A percentile compares a stretch with the other conserved stretches of the same genome.
Conservation (phyloP, 2,113 vertebrate species). For the Pelecanoides urinatrix region DNA sequence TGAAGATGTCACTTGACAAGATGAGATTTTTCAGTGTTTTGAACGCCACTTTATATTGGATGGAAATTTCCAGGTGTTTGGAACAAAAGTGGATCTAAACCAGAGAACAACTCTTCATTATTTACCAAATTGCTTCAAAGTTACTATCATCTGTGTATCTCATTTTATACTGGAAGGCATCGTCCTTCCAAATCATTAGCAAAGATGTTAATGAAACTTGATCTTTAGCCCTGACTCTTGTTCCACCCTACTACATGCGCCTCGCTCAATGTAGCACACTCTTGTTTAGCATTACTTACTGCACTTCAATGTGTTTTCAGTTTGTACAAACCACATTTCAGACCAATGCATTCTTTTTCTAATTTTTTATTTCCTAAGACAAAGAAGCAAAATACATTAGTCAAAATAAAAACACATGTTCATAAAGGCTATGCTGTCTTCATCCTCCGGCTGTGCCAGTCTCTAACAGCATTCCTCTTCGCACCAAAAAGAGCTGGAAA, state of each 20-base stretch:
- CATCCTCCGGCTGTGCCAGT: background rate
- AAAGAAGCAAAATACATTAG: slow-evolving; percentile 43
- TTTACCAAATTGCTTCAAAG: background rate
- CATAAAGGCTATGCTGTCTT: background rate
- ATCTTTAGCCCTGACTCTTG: background rate
- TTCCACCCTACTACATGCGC: background rate
- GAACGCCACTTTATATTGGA: background rate
- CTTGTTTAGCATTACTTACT: slow-evolving; percentile 5
- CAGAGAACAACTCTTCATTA: background rate
- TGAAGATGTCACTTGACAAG: background rate
- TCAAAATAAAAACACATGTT: slow-evolving; percentile 49
- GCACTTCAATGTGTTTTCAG: slow-evolving; percentile 36
- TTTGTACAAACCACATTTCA: slow-evolving; percentile 12
- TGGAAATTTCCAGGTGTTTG: slow-evolving; percentile 28
- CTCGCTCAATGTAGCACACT: background rate
- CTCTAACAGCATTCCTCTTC: background rate
- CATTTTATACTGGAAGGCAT: background rate
- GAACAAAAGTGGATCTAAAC: background rate
- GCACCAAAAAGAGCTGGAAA: background rate
- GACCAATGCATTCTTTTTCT: background rate
- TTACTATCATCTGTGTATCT: background rate
- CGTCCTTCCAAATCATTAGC: background rate
- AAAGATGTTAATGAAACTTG: background rate
- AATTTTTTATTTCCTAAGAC: slow-evolving; percentile 53
- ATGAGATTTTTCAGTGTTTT: background rate